Percentiles rank a stretch among this genome's conserved stretches.
phyloP scores from a whole-genome alignment of 2,113 vertebrate species.

The Ascaphus truei region DNA sequence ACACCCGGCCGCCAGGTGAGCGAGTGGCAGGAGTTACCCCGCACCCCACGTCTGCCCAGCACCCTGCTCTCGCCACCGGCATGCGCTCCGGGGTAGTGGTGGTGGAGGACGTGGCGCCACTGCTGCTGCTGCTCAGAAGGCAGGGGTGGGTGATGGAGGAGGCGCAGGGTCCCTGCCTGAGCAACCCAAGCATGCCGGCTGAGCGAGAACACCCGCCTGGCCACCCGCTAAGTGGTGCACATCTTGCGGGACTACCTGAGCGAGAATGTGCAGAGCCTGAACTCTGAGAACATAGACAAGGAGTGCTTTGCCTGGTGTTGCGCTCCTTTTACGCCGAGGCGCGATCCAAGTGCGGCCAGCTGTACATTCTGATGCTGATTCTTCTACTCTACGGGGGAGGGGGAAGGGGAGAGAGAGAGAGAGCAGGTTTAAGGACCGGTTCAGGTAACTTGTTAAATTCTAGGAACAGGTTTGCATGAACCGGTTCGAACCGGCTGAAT shows the following conservation, averaged over 20 bases:
- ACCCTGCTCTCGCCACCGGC: conserved; percentile 59
- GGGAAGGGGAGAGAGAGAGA: too few relatives aligned
- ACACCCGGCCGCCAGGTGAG: conserved; percentile 27
- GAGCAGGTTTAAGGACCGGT: too few relatives aligned
- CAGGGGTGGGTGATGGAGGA: conserved; percentile 53
- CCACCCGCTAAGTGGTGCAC: conserved; percentile 92
- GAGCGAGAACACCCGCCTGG: conserved; percentile 95
- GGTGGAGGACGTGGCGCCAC: conserved; percentile 53
- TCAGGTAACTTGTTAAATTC: too few relatives aligned
- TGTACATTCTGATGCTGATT: too few relatives aligned
- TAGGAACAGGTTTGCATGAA: too few relatives aligned
- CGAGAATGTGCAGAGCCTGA: conserved; percentile 88
- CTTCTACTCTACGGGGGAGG: too few relatives aligned
- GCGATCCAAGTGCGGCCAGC: conserved; percentile 93
- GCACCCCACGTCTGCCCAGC: not conserved
- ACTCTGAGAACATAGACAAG: conserved; percentile 97
- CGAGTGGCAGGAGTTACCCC: conserved; percentile 49
- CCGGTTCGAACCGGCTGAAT: too few relatives aligned
- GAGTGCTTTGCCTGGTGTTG: conserved; percentile 86
- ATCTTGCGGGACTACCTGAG: conserved; percentile 97
- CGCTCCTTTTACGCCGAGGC: conserved; percentile 96
- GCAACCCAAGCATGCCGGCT: conserved; percentile 80
- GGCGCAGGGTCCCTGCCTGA: conserved; percentile 68
- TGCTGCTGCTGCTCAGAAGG: conserved; percentile 48
- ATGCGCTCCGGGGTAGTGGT: conserved; percentile 62